A percentile compares a stretch with the other conserved stretches of the same genome.
Conservation (phyloP, 35 echinoderm and acorn worm genomes). For the Strongylocentrotus purpuratus region DNA sequence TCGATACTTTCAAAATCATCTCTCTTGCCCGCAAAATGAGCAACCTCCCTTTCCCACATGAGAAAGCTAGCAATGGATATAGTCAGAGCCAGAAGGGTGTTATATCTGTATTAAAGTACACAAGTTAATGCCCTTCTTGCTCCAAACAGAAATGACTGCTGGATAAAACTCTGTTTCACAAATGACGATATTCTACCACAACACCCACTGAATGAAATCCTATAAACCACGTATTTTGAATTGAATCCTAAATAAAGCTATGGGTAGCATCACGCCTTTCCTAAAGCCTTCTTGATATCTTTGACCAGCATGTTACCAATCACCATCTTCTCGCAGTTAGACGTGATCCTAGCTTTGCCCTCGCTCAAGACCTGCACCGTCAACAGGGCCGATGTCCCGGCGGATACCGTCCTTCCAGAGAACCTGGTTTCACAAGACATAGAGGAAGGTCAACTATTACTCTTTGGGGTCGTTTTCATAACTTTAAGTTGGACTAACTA, state of each 20-base stretch:
- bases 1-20: not conserved
- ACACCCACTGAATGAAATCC: no score
- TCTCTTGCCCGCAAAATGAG: not conserved
- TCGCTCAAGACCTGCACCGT: slow-evolving; percentile 56
- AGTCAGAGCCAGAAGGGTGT: no score
- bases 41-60: no score
- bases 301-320: slow-evolving; percentile 97
- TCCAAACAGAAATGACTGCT: not conserved
- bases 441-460: not conserved
- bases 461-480: no score
- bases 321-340: slow-evolving; percentile 99
- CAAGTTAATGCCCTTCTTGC: no score
- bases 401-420: slow-evolving; percentile 83
- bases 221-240: no score
- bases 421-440: slow-evolving; percentile 46
- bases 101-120: no score
- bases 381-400: slow-evolving; percentile 64
- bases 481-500: no score
- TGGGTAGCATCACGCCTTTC: slow-evolving; percentile 55
- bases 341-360: slow-evolving; percentile 72
- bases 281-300: slow-evolving; percentile 86
- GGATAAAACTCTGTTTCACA: not conserved
- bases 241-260: not conserved
- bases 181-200: no score
- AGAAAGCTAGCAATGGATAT: not conserved